A percentile compares a stretch with the other conserved stretches of the same genome.
phyloP scores from a whole-genome alignment of 2,888 invertebrate genomes.

The Diaprepes abbreviatus region DNA sequence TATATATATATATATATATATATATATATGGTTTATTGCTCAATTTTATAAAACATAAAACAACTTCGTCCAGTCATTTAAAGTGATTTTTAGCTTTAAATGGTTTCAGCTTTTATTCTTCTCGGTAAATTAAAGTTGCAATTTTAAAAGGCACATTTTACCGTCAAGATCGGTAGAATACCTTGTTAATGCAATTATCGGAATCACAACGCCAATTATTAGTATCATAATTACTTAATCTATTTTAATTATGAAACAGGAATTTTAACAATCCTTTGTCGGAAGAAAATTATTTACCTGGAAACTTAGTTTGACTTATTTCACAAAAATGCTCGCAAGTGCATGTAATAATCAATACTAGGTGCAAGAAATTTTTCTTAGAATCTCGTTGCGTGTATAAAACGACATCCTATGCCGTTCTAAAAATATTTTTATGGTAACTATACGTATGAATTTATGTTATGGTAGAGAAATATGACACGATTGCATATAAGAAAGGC shows the following conservation, averaged over 20 bases:
- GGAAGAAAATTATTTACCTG: conserved; percentile 38
- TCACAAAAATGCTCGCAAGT: conserved; percentile 30
- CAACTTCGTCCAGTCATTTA: too few species aligned
- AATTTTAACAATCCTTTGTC: conserved; percentile 45
- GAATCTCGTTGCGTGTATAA: conserved; percentile 36
- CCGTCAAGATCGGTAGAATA: conserved; percentile 32
- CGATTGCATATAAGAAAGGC: too few species aligned
- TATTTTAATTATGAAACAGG: conserved; percentile 44
- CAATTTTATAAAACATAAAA: too few species aligned
- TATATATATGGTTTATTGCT: too few species aligned
- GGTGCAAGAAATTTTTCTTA: conserved; percentile 42
- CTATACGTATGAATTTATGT: too few species aligned
- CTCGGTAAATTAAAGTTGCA: not conserved
- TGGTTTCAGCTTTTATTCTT: not conserved
- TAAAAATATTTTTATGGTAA: conserved; percentile 4
- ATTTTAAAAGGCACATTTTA: not conserved
- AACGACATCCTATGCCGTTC: conserved; percentile 32
- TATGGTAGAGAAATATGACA: too few species aligned
- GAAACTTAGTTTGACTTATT: conserved; percentile 32
- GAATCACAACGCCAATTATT: conserved; percentile 47
- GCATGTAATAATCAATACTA: conserved; percentile 43
- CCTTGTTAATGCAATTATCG: conserved; percentile 43
- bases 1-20: too few species aligned
- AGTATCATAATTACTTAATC: conserved; percentile 46
- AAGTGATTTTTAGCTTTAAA: not conserved